Evolutionary conservation across 2,113 vertebrate genomes (phyloP), one percentile per base, ranked within the genome.

Genomic region (Aspiorhynchus laticeps): DNA sequence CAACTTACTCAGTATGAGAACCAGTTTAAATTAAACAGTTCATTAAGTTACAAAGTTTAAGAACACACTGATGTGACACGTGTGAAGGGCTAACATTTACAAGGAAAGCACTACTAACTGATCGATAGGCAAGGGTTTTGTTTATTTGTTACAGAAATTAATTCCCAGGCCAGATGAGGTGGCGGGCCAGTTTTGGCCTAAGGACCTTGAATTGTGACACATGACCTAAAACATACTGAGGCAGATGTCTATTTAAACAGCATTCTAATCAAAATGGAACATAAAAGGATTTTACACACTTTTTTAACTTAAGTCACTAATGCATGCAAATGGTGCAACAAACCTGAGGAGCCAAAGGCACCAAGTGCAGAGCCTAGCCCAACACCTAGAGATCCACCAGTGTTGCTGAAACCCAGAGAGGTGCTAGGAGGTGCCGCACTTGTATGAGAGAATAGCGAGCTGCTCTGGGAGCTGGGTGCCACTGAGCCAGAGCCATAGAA

Each of bases 311-410:
- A 15, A 77, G 74, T 48, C 67, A 33, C 67, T 4, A 21, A 17
- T 71, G 6, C 7, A 71, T 33, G 69, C 0, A 75, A 75, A 75
- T 33, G 24, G 78, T 7, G 19, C 21, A 84, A 89, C 94, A 90
- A 93, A 99, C 98, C 98, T 96, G 98, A 98, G 0, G 98, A 98
- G 90, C 98, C 98, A 79, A 99, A 99, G 33, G 98, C 98, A 88
- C 98, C 97, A 81, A 99, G 96, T 0, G 97, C 97, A 51, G 98
- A 98, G 78, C 98, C 98, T 78, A 99, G 94, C 0, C 97, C 97
- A 91, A 98, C 97, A 1, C 98, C 98, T 0, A 99, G 96, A 63
- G 98, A 99, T 85, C 98, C 97, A 41, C 97, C 98, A 90, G 96
- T 94, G 83, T 95, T 97, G 93, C 96, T 97, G 24, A 99, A 99